These are phyloP conservation scores for Bruchidius siliquastri DNA, from an alignment of 2,888 invertebrate genomes.

Conservation along the genomic window DNA sequence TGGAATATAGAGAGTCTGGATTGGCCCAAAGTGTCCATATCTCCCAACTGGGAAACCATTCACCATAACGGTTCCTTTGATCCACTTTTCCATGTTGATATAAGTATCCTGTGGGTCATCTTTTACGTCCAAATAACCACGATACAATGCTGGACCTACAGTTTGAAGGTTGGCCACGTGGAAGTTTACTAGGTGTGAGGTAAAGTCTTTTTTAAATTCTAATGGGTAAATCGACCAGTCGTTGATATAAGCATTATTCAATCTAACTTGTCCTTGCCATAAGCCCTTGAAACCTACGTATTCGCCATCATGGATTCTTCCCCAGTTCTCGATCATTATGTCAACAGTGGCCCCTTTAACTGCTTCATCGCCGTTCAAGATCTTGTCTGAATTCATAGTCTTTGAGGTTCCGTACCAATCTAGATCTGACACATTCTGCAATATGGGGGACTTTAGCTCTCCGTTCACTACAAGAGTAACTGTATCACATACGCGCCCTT, in stretches of 20 bases:
- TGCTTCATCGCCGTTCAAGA: slow-evolving; percentile 15
- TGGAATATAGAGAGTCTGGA: slow-evolving; percentile 76
- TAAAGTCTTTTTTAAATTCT: slow-evolving; percentile 46
- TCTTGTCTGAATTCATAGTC: slow-evolving; percentile 31
- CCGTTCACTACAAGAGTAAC: slow-evolving; percentile 50
- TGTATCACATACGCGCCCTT: slow-evolving; percentile 48
- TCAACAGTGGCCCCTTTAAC: slow-evolving; percentile 39
- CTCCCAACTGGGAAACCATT: slow-evolving; percentile 82
- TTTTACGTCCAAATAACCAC: slow-evolving; percentile 46
- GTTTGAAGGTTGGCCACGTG: slow-evolving; percentile 21
- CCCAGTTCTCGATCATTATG: slow-evolving; percentile 69
- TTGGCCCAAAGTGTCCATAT: slow-evolving; percentile 79
- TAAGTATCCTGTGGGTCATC: slow-evolving; percentile 65
- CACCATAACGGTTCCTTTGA: slow-evolving; percentile 72
- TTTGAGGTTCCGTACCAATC: slow-evolving; percentile 46
- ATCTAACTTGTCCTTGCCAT: slow-evolving; percentile 42
- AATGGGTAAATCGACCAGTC: slow-evolving; percentile 48
- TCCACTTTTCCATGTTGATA: slow-evolving; percentile 73
- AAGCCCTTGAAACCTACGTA: slow-evolving; percentile 36
- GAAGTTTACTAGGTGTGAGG: slow-evolving; percentile 37
- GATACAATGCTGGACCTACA: slow-evolving; percentile 55
- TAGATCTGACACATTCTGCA: slow-evolving; percentile 28
- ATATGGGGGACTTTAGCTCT: slow-evolving; percentile 36
- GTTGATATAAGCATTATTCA: slow-evolving; percentile 41
- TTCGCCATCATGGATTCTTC: slow-evolving; percentile 62